A percentile compares a stretch with the other conserved stretches of the same genome.
These are phyloP conservation scores for Pithys albifrons DNA, from an alignment of 2,113 vertebrate genomes.

Conservation along the genomic window DNA sequence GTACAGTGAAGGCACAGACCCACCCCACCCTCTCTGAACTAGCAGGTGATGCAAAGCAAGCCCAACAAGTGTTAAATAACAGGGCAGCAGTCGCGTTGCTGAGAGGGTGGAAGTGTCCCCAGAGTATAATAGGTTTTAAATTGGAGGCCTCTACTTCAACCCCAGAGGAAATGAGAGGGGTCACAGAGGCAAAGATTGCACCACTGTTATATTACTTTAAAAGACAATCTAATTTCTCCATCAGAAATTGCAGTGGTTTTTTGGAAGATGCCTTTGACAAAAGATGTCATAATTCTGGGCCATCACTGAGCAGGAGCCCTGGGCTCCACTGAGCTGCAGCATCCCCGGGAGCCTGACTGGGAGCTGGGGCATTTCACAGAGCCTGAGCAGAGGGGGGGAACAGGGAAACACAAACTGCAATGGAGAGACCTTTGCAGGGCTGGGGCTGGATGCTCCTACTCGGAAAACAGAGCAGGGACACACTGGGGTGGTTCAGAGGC, in stretches of 20 bases:
- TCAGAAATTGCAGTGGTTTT: slow-evolving; percentile 65
- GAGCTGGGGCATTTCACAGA: neutral
- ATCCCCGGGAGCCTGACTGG: neutral
- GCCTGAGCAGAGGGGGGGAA: neutral
- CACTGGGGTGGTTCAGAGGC: neutral
- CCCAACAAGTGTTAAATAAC: slow-evolving; percentile 53
- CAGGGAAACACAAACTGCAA: neutral
- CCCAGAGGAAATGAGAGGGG: slow-evolving; percentile 72
- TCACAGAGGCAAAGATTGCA: slow-evolving; percentile 69
- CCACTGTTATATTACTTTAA: slow-evolving; percentile 68
- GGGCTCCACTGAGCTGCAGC: slow-evolving; percentile 16
- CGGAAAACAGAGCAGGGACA: neutral
- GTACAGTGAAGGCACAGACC: neutral
- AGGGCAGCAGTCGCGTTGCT: slow-evolving; percentile 32
- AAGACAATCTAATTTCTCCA: slow-evolving; percentile 71
- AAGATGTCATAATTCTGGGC: slow-evolving; percentile 62
- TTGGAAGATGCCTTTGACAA: slow-evolving; percentile 66
- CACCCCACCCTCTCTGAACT: neutral
- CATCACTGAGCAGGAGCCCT: neutral
- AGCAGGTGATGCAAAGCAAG: slow-evolving; percentile 37
- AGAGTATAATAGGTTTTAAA: slow-evolving; percentile 74
- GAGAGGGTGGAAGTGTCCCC: slow-evolving; percentile 37
- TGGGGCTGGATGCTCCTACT: neutral
- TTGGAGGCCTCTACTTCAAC: slow-evolving; percentile 76
- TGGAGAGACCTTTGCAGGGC: neutral